Base-by-base conservation (phyloP, 1,140 invertebrate genomes). In the Branchinecta lindahli region DNA sequence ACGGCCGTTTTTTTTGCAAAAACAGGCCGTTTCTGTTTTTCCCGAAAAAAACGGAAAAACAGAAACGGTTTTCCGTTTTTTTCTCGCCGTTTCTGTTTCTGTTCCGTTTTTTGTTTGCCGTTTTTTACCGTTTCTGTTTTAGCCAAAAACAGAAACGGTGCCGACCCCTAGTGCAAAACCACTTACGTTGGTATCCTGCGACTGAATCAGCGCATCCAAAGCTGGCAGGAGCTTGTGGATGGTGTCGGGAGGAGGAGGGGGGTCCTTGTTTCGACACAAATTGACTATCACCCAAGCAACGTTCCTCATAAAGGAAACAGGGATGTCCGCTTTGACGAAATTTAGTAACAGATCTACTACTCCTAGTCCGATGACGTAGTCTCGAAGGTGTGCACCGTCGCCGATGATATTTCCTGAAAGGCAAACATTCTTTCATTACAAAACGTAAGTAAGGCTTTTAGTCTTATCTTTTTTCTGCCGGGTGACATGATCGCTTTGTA, bases 281-380 rank as follows among this genome's bases (percentile, higher is more conserved):
- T 97, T 97, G 12, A 96, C 94, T 81, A 97, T 93, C 44, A 96
- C 94, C 94, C 94, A 97, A 44, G 94, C 96, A n/a, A 97, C 92
- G 79, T 97, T 97, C 68, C 94, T 85, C 74, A 96, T 82, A 81
- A 97, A 97, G 68, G 87, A 85, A 71, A 96, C 89, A 45, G 92
- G 91, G 77, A 96, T 94, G 71, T 94, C 90, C 20, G 92, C 91
- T 76, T 90, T 91, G 72, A 97, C 93, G 80, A 96, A 96, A 45
- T 86, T 86, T 70, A 96, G 82, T 65, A 97, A 80, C 21, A 93
- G 93, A 75, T 86, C 85, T 8, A 96, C 90, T 69, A 96, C 88
- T 74, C 93, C 94, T 74, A 92, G 82, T 74, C 88, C 86, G 72
- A 97, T 94, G 69, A 95, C 93, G 80, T 89, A 93, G 80, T 97